Evolutionary conservation across 2,113 vertebrate genomes (phyloP).

Genomic region (Ailuropoda melanoleuca): DNA sequence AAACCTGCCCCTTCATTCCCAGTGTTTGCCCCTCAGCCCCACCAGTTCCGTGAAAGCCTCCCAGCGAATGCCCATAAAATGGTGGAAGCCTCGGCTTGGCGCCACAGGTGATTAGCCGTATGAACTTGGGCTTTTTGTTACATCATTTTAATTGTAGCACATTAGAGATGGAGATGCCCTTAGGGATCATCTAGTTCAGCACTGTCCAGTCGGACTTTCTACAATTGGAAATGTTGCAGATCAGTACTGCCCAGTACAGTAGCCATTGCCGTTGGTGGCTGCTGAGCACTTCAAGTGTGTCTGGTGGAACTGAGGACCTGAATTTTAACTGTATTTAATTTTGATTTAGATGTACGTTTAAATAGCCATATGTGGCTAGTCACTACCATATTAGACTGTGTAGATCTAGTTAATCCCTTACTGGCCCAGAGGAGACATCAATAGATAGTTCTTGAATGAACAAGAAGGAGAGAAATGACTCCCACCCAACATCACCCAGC

Average conservation of each 20-base stretch:
- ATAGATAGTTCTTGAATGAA: background rate
- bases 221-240: fast-evolving
- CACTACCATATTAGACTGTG: background rate
- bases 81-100: background rate
- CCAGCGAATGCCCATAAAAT: background rate
- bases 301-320: background rate
- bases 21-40: too few species aligned
- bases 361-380: background rate
- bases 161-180: background rate
- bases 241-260: fast-evolving
- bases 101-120: background rate
- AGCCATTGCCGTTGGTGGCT: background rate
- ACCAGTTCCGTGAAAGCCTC: background rate
- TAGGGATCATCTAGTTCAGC: background rate
- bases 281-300: background rate
- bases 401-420: background rate
- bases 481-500: background rate
- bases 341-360: background rate
- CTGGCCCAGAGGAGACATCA: background rate
- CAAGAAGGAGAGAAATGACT: background rate
- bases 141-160: background rate
- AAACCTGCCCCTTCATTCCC: background rate
- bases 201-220: fast-evolving
- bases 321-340: background rate
- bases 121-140: background rate